Evolutionary conservation across 2,797 vertebrate species (phyloP), one percentile per base, ranked within the genome.

Genomic region (Sebastes itinus): DNA sequence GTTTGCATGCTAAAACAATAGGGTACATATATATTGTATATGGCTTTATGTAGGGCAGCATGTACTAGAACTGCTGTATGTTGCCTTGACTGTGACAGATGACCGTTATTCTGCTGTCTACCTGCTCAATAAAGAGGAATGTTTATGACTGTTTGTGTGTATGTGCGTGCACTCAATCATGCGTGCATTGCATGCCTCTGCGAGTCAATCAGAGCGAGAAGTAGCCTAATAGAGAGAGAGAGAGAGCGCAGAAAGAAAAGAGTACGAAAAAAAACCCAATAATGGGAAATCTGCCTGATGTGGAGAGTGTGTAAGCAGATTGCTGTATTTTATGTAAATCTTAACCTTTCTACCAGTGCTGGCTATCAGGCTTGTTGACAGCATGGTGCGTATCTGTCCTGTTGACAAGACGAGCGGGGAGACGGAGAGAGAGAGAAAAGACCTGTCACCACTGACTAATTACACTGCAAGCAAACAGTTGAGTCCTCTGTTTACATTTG

Each of bases 311-410:
- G 85, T 85, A 79, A 86, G 89, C 88, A 88, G 89, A 91, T 91
- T 90, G 87, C 81, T 89, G 74, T 90, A 91, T 91, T 91, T 92
- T 91, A 94, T 94, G 93, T 92, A 94, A 93, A 94, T 94, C 73
- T 73, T 92, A 87, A 94, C 94, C 92, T 94, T 94, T 94, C 78
- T 16, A 28, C 63, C 84, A 84, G 83, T 72, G 84, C 86, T 84
- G 90, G 89, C 91, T 91, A 88, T 93, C 92, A 88, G 86, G 86
- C 86, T 88, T 91, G 92, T 92, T 90, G 93, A 94, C 94, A 91
- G 89, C 81, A 74, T 66, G 88, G 81, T 69, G 85, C 77, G 35
- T 89, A 88, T 92, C 89, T 93, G 85, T 92, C 85, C 93, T 82
- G 88, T 83, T 87, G 93, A 93, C 89, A 93, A 84, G 92, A 92